Evolutionary conservation across 2,888 invertebrate species (phyloP).

Genomic region (Trissolcus brochymenae): DNA sequence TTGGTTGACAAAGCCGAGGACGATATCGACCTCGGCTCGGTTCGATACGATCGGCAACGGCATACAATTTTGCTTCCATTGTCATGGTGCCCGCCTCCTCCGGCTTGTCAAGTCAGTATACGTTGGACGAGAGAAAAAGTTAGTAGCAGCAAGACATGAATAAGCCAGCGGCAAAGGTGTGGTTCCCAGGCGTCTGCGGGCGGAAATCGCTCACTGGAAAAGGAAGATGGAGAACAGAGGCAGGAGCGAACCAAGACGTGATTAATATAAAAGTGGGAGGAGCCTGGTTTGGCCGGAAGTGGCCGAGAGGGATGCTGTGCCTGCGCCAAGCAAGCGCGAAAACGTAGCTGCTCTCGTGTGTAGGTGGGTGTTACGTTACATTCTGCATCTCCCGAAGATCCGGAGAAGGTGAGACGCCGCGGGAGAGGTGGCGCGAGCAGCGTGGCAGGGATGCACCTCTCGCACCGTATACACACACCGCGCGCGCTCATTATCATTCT

Average conservation of each 20-base stretch:
- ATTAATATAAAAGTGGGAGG: conserved; percentile 77
- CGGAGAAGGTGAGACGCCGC: conserved; percentile 57
- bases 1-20: conserved; percentile 36
- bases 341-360: conserved; percentile 64
- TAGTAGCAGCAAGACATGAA: conserved; percentile 66
- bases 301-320: conserved; percentile 73
- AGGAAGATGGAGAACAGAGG: conserved; percentile 71
- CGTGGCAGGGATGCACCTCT: conserved; percentile 50
- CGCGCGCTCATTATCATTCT: conserved; percentile 41
- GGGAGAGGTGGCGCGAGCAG: conserved; percentile 51
- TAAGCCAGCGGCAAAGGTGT: conserved; percentile 73
- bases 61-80: conserved; percentile 60
- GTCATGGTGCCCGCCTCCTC: conserved; percentile 60
- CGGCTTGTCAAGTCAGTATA: conserved; percentile 56
- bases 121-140: conserved; percentile 57
- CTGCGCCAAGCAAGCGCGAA: conserved; percentile 71
- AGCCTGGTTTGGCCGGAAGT: conserved; percentile 73
- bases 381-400: conserved; percentile 55
- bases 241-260: conserved; percentile 74
- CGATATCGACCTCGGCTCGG: conserved; percentile 55
- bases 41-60: conserved; percentile 58
- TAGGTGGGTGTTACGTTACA: conserved; percentile 55
- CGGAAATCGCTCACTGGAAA: conserved; percentile 71
- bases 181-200: conserved; percentile 72
- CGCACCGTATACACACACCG: conserved; percentile 17